These are phyloP conservation scores for Anguilla pacifica DNA, from an alignment of 2,797 vertebrate genomes.

Conservation along the genomic window DNA sequence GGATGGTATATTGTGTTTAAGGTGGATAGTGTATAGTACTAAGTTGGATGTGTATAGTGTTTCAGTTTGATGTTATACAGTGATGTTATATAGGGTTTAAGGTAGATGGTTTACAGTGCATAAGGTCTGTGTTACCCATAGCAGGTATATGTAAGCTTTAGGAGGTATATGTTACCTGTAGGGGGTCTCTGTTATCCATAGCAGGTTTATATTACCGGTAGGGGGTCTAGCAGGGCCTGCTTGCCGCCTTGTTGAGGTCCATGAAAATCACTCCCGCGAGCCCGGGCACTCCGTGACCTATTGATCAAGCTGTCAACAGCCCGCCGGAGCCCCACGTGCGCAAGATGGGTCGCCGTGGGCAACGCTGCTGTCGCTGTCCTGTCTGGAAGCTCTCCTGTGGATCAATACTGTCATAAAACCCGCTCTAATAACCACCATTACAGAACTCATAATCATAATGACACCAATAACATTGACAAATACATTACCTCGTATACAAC, in stretches of 20 bases:
- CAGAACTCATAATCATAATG: background rate
- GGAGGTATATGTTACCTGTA: no score
- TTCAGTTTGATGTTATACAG: no score
- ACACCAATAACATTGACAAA: background rate
- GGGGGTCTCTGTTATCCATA: no score
- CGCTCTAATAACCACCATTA: constrained; percentile 8
- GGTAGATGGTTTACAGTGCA: no score
- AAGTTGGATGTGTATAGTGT: no score
- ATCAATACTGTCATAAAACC: constrained; percentile 23
- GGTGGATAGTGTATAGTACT: no score
- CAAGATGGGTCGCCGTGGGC: constrained; percentile 63
- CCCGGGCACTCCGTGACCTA: constrained; percentile 62
- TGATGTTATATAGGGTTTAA: background rate
- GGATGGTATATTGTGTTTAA: no score
- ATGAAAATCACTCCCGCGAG: background rate
- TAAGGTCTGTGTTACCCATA: background rate
- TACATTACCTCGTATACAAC: background rate
- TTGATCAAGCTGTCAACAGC: constrained; percentile 70
- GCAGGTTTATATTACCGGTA: background rate
- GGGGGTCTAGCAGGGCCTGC: background rate
- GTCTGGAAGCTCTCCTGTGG: background rate
- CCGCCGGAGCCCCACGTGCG: constrained; percentile 61
- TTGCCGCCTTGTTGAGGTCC: background rate
- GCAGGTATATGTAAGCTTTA: background rate
- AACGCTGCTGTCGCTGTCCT: constrained; percentile 48